phyloP scores from a whole-genome alignment of 2,888 invertebrate genomes.

The Dolichomitus sp. region DNA sequence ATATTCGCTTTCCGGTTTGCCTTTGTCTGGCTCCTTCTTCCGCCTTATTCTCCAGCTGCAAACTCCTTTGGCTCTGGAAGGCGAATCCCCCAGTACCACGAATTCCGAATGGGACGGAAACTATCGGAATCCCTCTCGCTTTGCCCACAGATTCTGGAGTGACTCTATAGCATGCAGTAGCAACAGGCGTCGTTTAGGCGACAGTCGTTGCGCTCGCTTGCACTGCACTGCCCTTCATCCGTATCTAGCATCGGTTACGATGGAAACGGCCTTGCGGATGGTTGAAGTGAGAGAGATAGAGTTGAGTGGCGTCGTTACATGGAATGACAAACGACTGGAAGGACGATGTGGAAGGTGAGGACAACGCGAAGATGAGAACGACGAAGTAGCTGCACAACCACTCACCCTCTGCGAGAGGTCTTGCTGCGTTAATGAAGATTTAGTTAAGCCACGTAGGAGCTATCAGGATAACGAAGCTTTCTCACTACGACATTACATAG shows the following conservation, averaged over 20 bases:
- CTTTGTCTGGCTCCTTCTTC: not conserved
- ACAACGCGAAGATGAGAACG: slow-evolving; percentile 21
- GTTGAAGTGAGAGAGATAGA: slow-evolving; percentile 1
- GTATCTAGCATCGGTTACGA: slow-evolving; percentile 41
- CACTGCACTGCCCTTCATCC: slow-evolving; percentile 18
- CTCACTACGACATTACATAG: slow-evolving; percentile 7
- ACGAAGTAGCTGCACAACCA: slow-evolving; percentile 13
- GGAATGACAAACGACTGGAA: slow-evolving; percentile 42
- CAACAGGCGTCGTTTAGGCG: slow-evolving; percentile 70
- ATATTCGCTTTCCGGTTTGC: slow-evolving; percentile 21
- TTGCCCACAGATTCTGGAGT: not conserved
- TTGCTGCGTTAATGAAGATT: slow-evolving; percentile 31
- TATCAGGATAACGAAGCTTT: not conserved
- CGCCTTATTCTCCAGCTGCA: slow-evolving; percentile 3
- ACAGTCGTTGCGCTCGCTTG: slow-evolving; percentile 29
- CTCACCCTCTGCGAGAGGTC: not conserved
- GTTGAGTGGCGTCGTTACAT: slow-evolving; percentile 22
- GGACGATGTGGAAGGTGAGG: not conserved
- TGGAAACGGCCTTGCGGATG: not conserved
- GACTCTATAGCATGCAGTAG: slow-evolving; percentile 49
- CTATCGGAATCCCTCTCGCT: slow-evolving; percentile 54
- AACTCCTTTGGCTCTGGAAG: slow-evolving; percentile 30
- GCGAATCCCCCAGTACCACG: slow-evolving; percentile 10
- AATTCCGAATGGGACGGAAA: slow-evolving; percentile 64
- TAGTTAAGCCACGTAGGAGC: slow-evolving; percentile 3